phyloP scores from a whole-genome alignment of 2,113 vertebrate genomes.

The Spea bombifrons region DNA sequence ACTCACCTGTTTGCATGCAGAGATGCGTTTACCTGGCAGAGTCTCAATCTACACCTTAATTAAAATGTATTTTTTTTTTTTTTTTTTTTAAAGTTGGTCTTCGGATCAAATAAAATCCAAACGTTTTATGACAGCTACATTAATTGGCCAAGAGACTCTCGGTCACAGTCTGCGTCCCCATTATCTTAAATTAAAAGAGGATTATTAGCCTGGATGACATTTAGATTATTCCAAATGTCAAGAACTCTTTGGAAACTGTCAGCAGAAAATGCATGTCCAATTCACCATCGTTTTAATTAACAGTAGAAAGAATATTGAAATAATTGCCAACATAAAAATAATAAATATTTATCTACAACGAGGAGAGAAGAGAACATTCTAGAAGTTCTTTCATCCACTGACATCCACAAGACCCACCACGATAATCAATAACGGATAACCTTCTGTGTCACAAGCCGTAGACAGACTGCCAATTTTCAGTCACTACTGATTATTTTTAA shows the following conservation, averaged over 20 bases:
- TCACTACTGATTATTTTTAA: conserved; percentile 15
- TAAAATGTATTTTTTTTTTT: no score
- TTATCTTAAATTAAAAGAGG: background rate
- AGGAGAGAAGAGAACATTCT: no score
- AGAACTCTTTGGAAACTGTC: background rate
- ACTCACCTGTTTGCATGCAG: no score
- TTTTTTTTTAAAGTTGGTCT: background rate
- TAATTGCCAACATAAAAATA: background rate
- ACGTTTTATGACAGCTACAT: background rate
- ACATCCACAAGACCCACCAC: no score
- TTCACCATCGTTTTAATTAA: no score
- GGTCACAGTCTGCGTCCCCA: background rate
- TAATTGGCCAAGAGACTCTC: background rate
- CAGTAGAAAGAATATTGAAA: no score
- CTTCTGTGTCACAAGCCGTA: background rate
- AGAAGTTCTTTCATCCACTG: no score
- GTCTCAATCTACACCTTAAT: no score
- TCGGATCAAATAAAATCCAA: background rate
- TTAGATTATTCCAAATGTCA: background rate
- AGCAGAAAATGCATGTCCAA: background rate
- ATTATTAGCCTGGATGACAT: background rate
- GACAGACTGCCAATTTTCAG: conserved; percentile 18
- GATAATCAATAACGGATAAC: background rate
- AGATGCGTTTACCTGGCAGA: no score
- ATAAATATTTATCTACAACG: background rate